Base-by-base conservation (phyloP, 2,113 vertebrate species). In the Poicephalus meyeri region DNA sequence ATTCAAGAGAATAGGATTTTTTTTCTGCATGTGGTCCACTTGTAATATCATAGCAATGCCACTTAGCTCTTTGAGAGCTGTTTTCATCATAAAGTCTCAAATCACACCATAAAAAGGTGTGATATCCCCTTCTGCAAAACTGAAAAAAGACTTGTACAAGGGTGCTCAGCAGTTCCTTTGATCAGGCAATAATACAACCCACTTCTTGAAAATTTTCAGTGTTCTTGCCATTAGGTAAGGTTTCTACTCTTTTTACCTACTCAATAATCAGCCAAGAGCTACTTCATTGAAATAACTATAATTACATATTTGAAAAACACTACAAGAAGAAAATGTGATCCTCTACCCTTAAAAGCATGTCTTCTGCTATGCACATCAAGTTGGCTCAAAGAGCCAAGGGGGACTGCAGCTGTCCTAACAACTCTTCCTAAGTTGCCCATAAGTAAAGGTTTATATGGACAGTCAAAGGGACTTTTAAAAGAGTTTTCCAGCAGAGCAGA, bases 21-120 rank as follows among this genome's bases (percentile, higher is more conserved):
- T 49, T 89, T 95, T 52, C 95, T 93, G 92, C 84, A 76, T 94
- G 87, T 50, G 81, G 84, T 76, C 73, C 85, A 87, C 73, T 96
- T 91, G 61, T 93, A 81, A 71, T 71, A 89, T 46, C 89, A 65
- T 18, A 81, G 65, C 70, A 89, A 64, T 89, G n/a, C 31, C 61
- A 64, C 81, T 93, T 79, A 76, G 50, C 65, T 94, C 33, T 84
- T 68, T 26, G 33, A 89, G 87, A 91, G 80, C 25, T 81, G 65
- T 86, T 89, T 86, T 66, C 89, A 76, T 81, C 39, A 89, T 61
- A 74, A 78, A 6, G 1, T 55, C 87, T 87, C 78, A 60, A 56
- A 68, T 52, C 24, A 47, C 44, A 28, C 50, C 81, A 47, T 53
- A 39, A 81, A 74, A 80, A 89, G 15, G 14, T 87, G 61, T 68